Evolutionary conservation across 2,113 vertebrate species (phyloP).

Genomic region (Phodopus roborovskii): DNA sequence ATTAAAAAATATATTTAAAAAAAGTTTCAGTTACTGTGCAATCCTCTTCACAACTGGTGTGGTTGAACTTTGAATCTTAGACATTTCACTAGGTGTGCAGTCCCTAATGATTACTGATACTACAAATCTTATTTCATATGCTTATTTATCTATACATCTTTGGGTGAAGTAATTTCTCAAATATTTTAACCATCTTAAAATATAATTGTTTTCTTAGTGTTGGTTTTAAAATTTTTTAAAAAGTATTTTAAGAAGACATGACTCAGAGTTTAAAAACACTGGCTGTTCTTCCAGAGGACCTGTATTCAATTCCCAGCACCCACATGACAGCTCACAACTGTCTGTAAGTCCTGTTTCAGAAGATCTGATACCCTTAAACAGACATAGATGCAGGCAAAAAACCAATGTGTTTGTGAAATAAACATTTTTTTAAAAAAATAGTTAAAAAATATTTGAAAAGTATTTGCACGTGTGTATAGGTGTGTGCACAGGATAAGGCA

Average conservation of each 20-base stretch:
- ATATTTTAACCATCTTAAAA: background rate
- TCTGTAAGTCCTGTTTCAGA: too few species aligned
- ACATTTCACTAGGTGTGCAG: background rate
- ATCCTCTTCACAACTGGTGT: background rate
- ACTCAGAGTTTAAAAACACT: too few species aligned
- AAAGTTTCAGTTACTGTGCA: background rate
- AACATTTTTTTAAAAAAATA: too few species aligned
- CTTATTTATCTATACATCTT: constrained; percentile 18
- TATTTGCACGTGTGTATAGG: background rate
- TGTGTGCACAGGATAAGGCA: background rate
- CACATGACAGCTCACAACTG: too few species aligned
- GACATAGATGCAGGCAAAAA: too few species aligned
- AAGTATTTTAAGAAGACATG: background rate
- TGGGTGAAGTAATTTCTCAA: background rate
- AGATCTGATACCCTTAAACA: too few species aligned
- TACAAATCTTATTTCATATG: background rate
- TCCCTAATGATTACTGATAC: background rate
- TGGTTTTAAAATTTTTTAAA: background rate
- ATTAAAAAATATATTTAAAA: too few species aligned
- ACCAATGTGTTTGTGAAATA: too few species aligned
- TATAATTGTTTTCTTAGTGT: background rate
- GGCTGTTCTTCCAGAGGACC: too few species aligned
- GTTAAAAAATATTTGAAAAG: background rate
- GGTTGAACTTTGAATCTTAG: background rate
- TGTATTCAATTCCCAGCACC: too few species aligned